Evolutionary conservation across 1,140 invertebrate species (phyloP).

Genomic region (Eupristina koningsbergeri): DNA sequence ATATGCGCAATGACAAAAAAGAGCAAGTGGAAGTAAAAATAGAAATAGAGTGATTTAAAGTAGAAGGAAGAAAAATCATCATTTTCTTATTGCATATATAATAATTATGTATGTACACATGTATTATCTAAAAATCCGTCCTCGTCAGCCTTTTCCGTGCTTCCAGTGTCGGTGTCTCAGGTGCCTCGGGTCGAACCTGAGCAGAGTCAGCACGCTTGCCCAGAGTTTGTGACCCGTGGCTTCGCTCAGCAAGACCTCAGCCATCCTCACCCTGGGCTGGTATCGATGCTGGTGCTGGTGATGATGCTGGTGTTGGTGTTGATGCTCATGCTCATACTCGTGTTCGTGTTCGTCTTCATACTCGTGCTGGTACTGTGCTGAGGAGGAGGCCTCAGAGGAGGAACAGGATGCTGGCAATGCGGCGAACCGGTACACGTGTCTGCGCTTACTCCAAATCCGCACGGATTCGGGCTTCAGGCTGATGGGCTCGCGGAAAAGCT

Average conservation of each 20-base stretch:
- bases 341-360: no score
- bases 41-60: constrained; percentile 1
- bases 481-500: background rate
- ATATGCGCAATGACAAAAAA: background rate
- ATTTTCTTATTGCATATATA: constrained; percentile 5
- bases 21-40: background rate
- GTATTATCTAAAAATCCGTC: constrained; percentile 10
- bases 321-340: no score
- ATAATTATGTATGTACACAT: background rate
- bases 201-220: constrained; percentile 32
- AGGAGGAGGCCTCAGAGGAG: constrained; percentile 47
- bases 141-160: constrained; percentile 61
- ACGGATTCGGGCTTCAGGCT: constrained; percentile 15
- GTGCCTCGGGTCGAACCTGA: constrained; percentile 31
- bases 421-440: constrained; percentile 59
- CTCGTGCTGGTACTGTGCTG: background rate
- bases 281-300: background rate
- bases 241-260: background rate
- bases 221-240: constrained; percentile 42
- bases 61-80: constrained; percentile 20
- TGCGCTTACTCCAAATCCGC: constrained; percentile 23
- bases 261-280: background rate
- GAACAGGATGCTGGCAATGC: constrained; percentile 51
- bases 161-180: constrained; percentile 24
- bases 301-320: no score